phyloP scores from a whole-genome alignment of 2,797 vertebrate species.

The Pteropus rufus region DNA sequence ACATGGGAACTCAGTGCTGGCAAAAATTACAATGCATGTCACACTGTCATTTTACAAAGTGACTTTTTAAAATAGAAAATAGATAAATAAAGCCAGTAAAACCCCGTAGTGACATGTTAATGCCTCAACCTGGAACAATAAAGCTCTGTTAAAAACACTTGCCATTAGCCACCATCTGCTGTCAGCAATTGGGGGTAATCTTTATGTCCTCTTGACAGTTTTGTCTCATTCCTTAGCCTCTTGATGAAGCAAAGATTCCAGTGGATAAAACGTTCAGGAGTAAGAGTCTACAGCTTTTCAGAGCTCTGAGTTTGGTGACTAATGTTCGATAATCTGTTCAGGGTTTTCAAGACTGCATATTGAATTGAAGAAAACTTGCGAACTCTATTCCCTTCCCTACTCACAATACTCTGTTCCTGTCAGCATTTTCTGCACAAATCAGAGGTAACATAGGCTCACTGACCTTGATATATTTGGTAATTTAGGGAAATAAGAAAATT shows the following conservation, averaged over 20 bases:
- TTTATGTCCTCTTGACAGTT: conserved; percentile 78
- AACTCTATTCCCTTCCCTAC: conserved; percentile 57
- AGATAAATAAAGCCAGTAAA: conserved; percentile 56
- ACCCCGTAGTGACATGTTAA: conserved; percentile 64
- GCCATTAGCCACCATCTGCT: conserved; percentile 81
- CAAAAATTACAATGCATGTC: conserved; percentile 64
- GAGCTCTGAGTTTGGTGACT: conserved; percentile 27
- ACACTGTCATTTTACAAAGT: conserved; percentile 79
- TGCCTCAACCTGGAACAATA: conserved; percentile 78
- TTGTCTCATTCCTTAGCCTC: conserved; percentile 61
- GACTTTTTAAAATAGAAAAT: conserved; percentile 73
- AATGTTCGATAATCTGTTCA: background rate
- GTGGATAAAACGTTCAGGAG: conserved; percentile 32
- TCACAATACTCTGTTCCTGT: conserved; percentile 63
- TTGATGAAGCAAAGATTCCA: conserved; percentile 48
- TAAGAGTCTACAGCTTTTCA: conserved; percentile 3
- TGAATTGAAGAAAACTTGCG: conserved; percentile 45
- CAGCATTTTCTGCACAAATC: conserved; percentile 74
- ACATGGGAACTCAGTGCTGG: conserved; percentile 21
- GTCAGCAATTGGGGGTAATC: conserved; percentile 74
- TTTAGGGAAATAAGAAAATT: conserved; percentile 75
- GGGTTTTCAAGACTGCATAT: conserved; percentile 31
- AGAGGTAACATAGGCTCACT: conserved; percentile 63
- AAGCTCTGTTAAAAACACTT: conserved; percentile 79
- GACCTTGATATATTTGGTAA: conserved; percentile 72